Conservation (phyloP, 2,797 vertebrate species). For the Enoplosus armatus region DNA sequence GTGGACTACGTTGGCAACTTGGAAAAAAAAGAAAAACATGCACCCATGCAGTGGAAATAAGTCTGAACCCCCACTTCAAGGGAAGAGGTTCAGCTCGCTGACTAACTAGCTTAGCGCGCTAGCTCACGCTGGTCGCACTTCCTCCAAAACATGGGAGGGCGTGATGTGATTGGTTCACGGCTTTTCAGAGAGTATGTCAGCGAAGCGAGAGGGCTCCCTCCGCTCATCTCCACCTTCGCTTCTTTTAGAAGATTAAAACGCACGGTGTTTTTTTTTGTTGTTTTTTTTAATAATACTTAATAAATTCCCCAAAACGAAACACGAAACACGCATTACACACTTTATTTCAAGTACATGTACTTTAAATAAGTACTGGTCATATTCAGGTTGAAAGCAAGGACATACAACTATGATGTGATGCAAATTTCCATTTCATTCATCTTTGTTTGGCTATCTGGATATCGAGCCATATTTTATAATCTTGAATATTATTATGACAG, state of each 20-base stretch:
- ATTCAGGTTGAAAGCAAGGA: neutral
- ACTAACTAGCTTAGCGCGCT: neutral
- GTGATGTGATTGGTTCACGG: conserved; percentile 54
- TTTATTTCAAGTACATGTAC: neutral
- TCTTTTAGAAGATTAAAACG: neutral
- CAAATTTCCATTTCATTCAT: neutral
- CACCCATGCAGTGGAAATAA: neutral
- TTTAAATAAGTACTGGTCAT: neutral
- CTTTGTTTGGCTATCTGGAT: neutral
- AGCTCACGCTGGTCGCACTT: conserved; percentile 22
- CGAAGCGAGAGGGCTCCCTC: conserved; percentile 16
- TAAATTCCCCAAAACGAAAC: neutral
- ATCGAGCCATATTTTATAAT: neutral
- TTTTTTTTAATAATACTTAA: neutral
- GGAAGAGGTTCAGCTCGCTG: neutral
- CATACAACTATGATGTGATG: neutral
- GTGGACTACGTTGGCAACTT: too few relatives aligned
- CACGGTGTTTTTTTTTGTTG: neutral
- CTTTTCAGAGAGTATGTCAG: conserved; percentile 17
- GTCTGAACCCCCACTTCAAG: accelerated
- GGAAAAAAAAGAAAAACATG: neutral
- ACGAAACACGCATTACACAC: neutral
- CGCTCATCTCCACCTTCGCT: neutral
- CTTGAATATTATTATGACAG: neutral
- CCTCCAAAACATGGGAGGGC: conserved; percentile 36